These are phyloP conservation scores for Enteromius mattozi DNA, from an alignment of 2,797 vertebrate species.

Conservation along the genomic window DNA sequence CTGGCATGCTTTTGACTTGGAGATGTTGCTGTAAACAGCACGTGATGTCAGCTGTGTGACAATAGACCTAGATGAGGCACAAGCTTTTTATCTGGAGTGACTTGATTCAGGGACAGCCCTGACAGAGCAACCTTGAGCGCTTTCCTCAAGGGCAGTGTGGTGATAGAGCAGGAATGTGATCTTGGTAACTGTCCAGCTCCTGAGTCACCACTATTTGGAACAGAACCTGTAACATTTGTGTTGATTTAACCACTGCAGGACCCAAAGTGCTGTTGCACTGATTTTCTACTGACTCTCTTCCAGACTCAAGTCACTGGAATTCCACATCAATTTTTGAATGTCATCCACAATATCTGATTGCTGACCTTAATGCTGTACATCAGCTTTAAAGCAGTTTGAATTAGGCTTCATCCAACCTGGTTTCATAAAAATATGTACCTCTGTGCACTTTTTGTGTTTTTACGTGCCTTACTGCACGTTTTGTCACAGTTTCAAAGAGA, in stretches of 20 bases:
- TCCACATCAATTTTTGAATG: not conserved
- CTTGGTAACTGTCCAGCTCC: slow-evolving; percentile 14
- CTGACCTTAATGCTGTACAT: not conserved
- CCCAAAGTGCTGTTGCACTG: not conserved
- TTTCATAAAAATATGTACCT: no score
- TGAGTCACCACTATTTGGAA: slow-evolving; percentile 3
- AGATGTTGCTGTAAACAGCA: slow-evolving; percentile 19
- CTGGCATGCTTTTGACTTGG: slow-evolving; percentile 19
- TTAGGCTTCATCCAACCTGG: not conserved
- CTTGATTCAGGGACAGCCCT: slow-evolving; percentile 24
- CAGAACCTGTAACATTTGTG: slow-evolving; percentile 6
- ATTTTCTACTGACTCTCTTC: not conserved
- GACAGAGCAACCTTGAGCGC: slow-evolving; percentile 20
- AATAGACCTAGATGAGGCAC: not conserved
- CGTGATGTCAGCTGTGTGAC: slow-evolving; percentile 27
- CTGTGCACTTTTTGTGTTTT: no score
- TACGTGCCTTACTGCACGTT: no score
- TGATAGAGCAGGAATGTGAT: slow-evolving; percentile 36
- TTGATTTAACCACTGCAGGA: not conserved
- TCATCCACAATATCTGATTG: not conserved
- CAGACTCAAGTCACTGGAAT: not conserved
- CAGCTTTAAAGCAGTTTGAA: not conserved
- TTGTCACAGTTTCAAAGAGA: no score
- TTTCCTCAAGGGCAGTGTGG: slow-evolving; percentile 25
- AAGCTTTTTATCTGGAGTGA: slow-evolving; percentile 14